These are phyloP conservation scores for Lasioglossum zephyrum DNA, from an alignment of 2,888 invertebrate species.

Conservation along the genomic window DNA sequence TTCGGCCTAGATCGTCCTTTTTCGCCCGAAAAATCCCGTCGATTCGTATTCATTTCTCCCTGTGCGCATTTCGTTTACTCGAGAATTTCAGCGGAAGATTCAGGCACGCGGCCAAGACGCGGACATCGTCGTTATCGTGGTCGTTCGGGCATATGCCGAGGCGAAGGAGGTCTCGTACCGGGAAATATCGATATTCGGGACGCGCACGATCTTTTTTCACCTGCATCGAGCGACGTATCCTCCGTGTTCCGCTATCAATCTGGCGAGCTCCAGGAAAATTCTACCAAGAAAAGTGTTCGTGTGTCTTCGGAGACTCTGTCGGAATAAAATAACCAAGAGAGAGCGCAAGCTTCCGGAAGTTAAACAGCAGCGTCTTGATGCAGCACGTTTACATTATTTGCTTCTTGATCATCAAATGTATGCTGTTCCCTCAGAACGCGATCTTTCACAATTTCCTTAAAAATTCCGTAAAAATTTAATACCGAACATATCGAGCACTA, in stretches of 20 bases:
- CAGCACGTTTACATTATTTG: no score
- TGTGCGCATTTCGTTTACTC: conserved; percentile 44
- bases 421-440: no score
- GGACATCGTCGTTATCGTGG: conserved; percentile 54
- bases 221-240: conserved; percentile 41
- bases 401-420: no score
- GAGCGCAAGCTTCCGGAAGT: not conserved
- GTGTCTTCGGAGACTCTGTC: not conserved
- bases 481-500: no score
- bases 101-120: conserved; percentile 54
- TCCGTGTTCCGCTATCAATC: conserved; percentile 45
- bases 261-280: conserved; percentile 30
- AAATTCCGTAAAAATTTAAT: not conserved
- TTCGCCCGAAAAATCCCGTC: conserved; percentile 30
- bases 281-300: not conserved
- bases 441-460: not conserved
- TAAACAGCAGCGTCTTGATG: not conserved
- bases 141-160: conserved; percentile 54
- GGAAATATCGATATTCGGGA: conserved; percentile 59
- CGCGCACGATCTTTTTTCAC: conserved; percentile 5
- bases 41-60: conserved; percentile 39
- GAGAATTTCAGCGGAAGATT: conserved; percentile 42
- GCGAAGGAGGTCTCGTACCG: conserved; percentile 34
- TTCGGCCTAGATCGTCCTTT: not conserved
- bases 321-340: not conserved